Base-by-base conservation (phyloP, 2,113 vertebrate genomes). In the Leptocoma aspasia region DNA sequence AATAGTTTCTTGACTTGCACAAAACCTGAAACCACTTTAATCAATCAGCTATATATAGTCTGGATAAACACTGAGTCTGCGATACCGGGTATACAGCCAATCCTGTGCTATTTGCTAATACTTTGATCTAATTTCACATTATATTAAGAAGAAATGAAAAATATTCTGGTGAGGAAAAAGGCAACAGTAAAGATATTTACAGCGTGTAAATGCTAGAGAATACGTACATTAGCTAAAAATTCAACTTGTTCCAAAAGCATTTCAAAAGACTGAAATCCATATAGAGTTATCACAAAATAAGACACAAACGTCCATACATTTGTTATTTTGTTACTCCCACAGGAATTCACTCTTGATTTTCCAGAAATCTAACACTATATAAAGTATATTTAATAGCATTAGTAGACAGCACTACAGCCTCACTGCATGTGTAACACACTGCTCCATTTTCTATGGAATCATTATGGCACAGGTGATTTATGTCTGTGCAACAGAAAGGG, bases 1-100 rank as follows among this genome's bases (percentile, higher is more conserved):
- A 97, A 97, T 54, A 91, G 75, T 47, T 93, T 92, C 84, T 95
- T 95, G 82, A 95, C 66, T 90, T 61, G 50, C 79, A 90, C 35
- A 95, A 95, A 97, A 95, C 77, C 91, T 94, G 93, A 96, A 95
- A 87, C 84, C 59, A 57, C 84, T 95, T 96, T 94, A 93, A 94
- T 95, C 84, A 95, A 94, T 88, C 2, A 1, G 39, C 85, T 94
- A 83, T 92, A 93, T 73, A 88, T 91, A 95, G 85, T 41, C 66
- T 52, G 78, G 66, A 92, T 73, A 95, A 96, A 94, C 83, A 91
- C 54, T 31, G 75, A 93, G 77, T 85, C 90, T 94, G 82, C 95
- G 63, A 80, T 77, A 80, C 71, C 66, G 87, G 47, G 68, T 96
- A 94, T 72, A 87, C 7, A 66, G 90, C 87, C 93, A 95, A 89